Evolutionary conservation across 2,888 invertebrate genomes (phyloP), one percentile per base, ranked within the genome.

Genomic region (Aphrophora alni): DNA sequence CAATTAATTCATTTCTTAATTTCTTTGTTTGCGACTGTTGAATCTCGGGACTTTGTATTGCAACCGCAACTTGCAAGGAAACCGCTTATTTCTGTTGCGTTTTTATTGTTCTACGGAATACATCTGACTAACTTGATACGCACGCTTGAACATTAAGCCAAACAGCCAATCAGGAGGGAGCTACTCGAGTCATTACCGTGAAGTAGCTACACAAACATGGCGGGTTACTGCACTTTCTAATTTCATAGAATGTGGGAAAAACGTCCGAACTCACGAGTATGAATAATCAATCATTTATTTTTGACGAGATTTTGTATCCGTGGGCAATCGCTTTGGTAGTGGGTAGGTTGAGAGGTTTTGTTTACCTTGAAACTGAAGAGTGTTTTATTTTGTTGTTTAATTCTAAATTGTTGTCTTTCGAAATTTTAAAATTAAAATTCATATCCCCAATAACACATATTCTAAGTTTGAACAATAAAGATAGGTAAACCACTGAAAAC

Each of bases 161-260:
- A 21, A 38, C 77, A 38, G 71, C 77, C 77, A 77, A 77, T 77
- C 38, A 44, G 59, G 21, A 21, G 59, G 59, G 21, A 59, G 59
- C 59, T 59, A 59, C 59, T n/a, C 59, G 21, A 59, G 21, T 59
- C 59, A n/a, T n/a, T n/a, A 21, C 59, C 59, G 59, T 59, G 59
- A 59, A 59, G 59, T 59, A 59, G 59, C 59, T 59, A 59, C 59
- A 59, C 59, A 59, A 59, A 59, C 59, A 59, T 59, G 59, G 59
- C 59, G 21, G 59, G 59, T 59, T 21, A 21, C 59, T 44, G 59
- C 10, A 21, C 59, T 59, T 59, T 59, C 59, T 21, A 59, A 59
- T 59, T 59, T 21, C 59, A 21, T 21, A 21, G 59, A 59, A 59
- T 59, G 59, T 59, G 59, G 59, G 59, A 59, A 59, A 44, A 59